These are phyloP conservation scores for Drosophila pseudoobscura DNA, from an alignment of 1,140 invertebrate genomes.

Conservation along the genomic window DNA sequence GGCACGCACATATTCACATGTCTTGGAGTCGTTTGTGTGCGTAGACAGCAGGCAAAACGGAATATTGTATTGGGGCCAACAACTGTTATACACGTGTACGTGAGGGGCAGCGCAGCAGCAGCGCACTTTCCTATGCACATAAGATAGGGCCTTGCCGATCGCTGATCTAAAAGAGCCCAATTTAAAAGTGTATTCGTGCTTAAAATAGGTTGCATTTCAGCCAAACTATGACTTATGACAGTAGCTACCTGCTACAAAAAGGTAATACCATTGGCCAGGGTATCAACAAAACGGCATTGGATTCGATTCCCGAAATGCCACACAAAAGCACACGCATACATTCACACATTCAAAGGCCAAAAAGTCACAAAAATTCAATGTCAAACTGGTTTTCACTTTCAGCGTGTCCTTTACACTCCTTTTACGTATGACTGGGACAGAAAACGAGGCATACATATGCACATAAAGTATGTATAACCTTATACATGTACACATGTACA, in stretches of 20 bases:
- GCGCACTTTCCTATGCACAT: too few species aligned
- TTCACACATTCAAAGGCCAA: slow-evolving; percentile 16
- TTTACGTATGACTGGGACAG: slow-evolving; percentile 48
- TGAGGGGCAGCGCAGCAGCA: too few species aligned
- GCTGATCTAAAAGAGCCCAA: too few species aligned
- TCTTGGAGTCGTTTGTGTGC: too few species aligned
- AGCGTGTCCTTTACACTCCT: slow-evolving; percentile 66
- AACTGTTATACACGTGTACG: too few species aligned
- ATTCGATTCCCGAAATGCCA: slow-evolving; percentile 56
- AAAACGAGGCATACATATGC: slow-evolving; percentile 12
- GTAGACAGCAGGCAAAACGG: too few species aligned
- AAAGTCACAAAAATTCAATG: slow-evolving; percentile 62
- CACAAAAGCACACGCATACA: slow-evolving; percentile 26
- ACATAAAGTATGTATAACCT: not conserved
- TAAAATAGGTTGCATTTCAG: too few species aligned
- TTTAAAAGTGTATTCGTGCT: too few species aligned
- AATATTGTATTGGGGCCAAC: too few species aligned
- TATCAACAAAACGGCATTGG: slow-evolving; percentile 55
- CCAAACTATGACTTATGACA: too few species aligned
- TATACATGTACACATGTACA: not conserved
- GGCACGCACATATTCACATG: too few species aligned
- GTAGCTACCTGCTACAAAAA: not conserved
- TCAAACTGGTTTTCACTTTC: slow-evolving; percentile 75
- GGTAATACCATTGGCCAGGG: slow-evolving; percentile 15
- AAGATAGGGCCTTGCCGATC: too few species aligned